Evolutionary conservation across 35 echinoderm and acorn worm genomes (phyloP), one percentile per base, ranked within the genome.

Genomic region (Strongylocentrotus purpuratus): DNA sequence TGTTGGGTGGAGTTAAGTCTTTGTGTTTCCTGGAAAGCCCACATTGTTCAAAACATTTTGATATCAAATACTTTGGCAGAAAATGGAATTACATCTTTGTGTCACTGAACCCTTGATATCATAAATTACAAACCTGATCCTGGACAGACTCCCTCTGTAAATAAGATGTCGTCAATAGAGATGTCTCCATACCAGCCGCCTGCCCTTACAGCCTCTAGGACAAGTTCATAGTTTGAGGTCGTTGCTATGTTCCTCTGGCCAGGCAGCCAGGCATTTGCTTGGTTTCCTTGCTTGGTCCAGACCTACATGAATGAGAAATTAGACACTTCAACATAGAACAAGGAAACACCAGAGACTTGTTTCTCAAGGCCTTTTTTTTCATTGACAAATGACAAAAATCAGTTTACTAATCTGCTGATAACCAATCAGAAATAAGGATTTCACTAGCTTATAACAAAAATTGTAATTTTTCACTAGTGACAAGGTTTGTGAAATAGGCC

Each of bases 91-190:
- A 41, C 35, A 41, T 3, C 35, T 41, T 41, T 41, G 35, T 41
- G 35, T 41, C 35, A 41, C 35, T 41, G 35, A 31, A 0, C 15
- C 17, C 31, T 31, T 85, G 4, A 17, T 31, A 17, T 85, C 52
- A 59, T 32, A 18, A 93, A 0, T 18, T 78, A 97, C 94, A 95
- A 46, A 95, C 98, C 46, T 86, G 92, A 70, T 13, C 95, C 86
- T 17, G 95, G 94, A 94, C 98, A 99, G 4, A 85, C 88, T 0
- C 86, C 95, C 31, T 88, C 85, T 48, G 11, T 87, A 25, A 94
- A 95, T 0, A 70, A 20, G 31, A 99, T 86, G 32, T 99, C 98
- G 95, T 99, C 98, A 45, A 99, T 95, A 6, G 98, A 95, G 33
- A 97, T 99, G 59, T 99, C 98, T 12, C 98, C 96, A 33, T 95